Evolutionary conservation across 2,113 vertebrate genomes (phyloP), one percentile per base, ranked within the genome.

Genomic region (Notothenia coriiceps): DNA sequence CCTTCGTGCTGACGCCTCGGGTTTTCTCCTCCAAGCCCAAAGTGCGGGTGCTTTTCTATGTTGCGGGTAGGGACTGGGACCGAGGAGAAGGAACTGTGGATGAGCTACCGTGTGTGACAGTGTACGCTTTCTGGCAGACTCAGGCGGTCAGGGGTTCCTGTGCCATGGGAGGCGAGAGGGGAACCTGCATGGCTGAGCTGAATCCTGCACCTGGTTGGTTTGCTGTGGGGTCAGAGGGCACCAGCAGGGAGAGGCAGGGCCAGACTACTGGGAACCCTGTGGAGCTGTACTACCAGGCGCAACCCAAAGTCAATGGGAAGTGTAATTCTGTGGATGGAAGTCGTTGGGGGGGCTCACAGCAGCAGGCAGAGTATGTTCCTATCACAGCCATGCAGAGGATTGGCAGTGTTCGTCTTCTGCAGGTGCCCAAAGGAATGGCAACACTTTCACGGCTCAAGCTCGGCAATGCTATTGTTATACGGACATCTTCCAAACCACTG

Each of bases 41-140:
- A 83, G 96, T 97, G 33, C 96, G 96, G 79, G 94, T 98, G 8
- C 94, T 98, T 59, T 98, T 98, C 94, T 96, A 97, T 46, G 77
- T 97, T 0, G 93, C 95, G 18, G 97, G 97, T 25, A 93, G 96
- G 70, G 96, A 97, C 81, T 98, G 96, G 97, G 94, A 91, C 25
- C 91, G 95, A 29, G 91, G 90, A 15, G 88, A 89, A 56, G 88
- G 85, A 14, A 71, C 76, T 0, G 71, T 17, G 0, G 96, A 97
- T 7, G 86, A 59, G 70, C 93, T 97, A 82, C 97, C 97, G 1
- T 98, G 97, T 86, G 94, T 98, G 74, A 95, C 94, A 2, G 94
- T 96, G 15, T 97, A 95, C 1, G 96, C 96, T 40, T 98, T 98
- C 70, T 95, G 96, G 79, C 96, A 98, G 91, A 98, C 97, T 0